Conservation (phyloP, 2,113 vertebrate species). For the Xerus inauris region DNA sequence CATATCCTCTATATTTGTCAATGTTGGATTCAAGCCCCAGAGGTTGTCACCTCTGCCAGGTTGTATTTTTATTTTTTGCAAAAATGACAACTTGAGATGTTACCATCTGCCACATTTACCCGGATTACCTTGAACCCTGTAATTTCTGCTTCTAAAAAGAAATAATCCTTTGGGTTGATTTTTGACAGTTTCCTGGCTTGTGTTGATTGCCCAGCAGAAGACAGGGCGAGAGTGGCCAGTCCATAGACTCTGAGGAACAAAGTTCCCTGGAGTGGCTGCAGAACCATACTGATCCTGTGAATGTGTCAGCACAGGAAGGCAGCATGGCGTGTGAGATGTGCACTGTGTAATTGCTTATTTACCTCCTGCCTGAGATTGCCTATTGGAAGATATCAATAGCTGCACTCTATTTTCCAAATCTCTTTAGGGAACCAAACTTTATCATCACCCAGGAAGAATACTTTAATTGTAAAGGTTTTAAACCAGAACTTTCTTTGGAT, state of each 20-base stretch:
- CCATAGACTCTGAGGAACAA: rapidly evolving
- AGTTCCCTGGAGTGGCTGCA: not conserved
- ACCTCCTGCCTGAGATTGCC: slow-evolving; percentile 42
- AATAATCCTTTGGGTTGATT: slow-evolving; percentile 41
- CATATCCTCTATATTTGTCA: not conserved
- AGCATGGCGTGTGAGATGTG: rapidly evolving
- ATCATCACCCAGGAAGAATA: not conserved
- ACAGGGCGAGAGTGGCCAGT: not conserved
- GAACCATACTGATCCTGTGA: rapidly evolving
- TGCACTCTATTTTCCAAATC: slow-evolving; percentile 48
- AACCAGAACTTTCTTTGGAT: slow-evolving; percentile 1
- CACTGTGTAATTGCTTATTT: slow-evolving; percentile 57
- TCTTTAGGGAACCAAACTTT: slow-evolving; percentile 58
- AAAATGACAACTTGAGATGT: slow-evolving; percentile 61
- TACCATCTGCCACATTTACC: slow-evolving; percentile 56
- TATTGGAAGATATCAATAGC: slow-evolving; percentile 56
- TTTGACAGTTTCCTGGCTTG: slow-evolving; percentile 38
- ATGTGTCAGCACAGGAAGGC: not conserved
- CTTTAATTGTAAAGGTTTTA: slow-evolving; percentile 15
- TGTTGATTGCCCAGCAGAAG: not conserved
- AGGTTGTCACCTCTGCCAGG: slow-evolving; percentile 43
- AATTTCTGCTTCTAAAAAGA: slow-evolving; percentile 44
- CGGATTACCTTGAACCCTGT: not conserved
- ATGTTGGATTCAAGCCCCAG: slow-evolving; percentile 41
- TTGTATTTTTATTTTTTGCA: slow-evolving; percentile 2